phyloP scores from a whole-genome alignment of 2,888 invertebrate species.

The Mesorhabditis belari region DNA sequence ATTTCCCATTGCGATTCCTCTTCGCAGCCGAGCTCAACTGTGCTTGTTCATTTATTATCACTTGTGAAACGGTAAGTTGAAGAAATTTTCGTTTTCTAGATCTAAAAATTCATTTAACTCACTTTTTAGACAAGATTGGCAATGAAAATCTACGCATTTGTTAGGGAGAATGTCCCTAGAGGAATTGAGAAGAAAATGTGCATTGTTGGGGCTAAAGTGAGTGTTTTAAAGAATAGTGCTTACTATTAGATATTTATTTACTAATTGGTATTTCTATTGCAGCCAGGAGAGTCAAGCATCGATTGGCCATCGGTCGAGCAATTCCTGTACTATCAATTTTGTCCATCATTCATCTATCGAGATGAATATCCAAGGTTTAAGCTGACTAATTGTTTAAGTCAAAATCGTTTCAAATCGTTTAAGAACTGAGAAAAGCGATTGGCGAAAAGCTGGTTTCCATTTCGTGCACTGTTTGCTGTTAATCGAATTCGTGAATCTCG shows the following conservation, averaged over 20 bases:
- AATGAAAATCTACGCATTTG: constrained; percentile 50
- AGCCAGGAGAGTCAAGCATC: constrained; percentile 5
- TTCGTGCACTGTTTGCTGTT: constrained; percentile 64
- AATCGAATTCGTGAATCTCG: constrained; percentile 73
- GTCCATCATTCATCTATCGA: constrained; percentile 49
- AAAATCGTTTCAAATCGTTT: not conserved
- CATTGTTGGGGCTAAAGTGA: constrained; percentile 1
- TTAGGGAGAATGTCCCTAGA: constrained; percentile 40
- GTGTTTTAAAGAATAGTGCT: too few species aligned
- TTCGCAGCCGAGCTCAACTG: constrained; percentile 39
- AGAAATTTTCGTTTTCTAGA: not conserved
- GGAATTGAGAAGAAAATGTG: constrained; percentile 27
- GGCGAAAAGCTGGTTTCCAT: constrained; percentile 23
- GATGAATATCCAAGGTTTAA: constrained; percentile 43
- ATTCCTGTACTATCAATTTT: constrained; percentile 47
- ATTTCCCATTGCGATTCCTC: constrained; percentile 42
- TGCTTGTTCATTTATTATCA: constrained; percentile 51
- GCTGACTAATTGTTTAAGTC: not conserved
- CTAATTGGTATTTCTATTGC: too few species aligned
- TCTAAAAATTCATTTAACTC: not conserved
- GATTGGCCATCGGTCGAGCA: constrained; percentile 40
- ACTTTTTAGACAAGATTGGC: constrained; percentile 45
- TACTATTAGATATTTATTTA: too few species aligned
- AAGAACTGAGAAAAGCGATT: constrained; percentile 10
- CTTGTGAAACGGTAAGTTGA: constrained; percentile 47